Evolutionary conservation across 2,888 invertebrate species (phyloP).

Genomic region (Melikaiella ostensackeni): DNA sequence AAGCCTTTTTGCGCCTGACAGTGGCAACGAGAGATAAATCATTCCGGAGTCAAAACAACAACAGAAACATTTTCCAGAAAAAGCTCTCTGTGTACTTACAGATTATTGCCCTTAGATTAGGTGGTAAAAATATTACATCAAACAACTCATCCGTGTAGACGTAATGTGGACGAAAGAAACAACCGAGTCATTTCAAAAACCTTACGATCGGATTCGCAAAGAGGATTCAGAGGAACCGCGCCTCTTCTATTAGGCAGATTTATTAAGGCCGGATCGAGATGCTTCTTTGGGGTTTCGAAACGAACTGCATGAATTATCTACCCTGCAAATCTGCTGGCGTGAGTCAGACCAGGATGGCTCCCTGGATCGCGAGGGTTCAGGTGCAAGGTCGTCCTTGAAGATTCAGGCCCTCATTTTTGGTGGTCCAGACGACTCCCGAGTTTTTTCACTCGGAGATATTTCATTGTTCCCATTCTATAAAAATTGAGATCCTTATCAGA

Average conservation of each 20-base stretch:
- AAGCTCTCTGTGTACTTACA: too few relatives aligned
- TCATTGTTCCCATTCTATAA: not conserved
- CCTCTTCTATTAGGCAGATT: slow-evolving; percentile 66
- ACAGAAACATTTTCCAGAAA: too few relatives aligned
- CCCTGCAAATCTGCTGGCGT: slow-evolving; percentile 60
- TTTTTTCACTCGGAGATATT: not conserved
- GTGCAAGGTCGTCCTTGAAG: slow-evolving; percentile 11
- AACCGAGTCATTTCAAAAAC: too few relatives aligned
- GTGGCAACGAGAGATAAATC: too few relatives aligned
- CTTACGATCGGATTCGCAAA: slow-evolving; percentile 7
- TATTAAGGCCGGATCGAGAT: slow-evolving; percentile 64
- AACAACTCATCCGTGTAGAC: too few relatives aligned
- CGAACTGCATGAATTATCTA: slow-evolving; percentile 62
- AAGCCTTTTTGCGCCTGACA: too few relatives aligned
- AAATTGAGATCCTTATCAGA: slow-evolving; percentile 4
- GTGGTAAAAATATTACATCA: too few relatives aligned
- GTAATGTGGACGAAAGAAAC: too few relatives aligned
- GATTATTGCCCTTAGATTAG: too few relatives aligned
- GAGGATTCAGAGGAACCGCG: slow-evolving; percentile 51
- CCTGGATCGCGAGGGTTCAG: slow-evolving; percentile 12
- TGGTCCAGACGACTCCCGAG: slow-evolving; percentile 13
- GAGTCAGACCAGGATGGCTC: slow-evolving; percentile 56
- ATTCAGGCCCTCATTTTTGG: slow-evolving; percentile 1
- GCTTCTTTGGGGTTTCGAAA: slow-evolving; percentile 58
- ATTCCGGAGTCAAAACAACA: too few relatives aligned